Evolutionary conservation across 2,888 invertebrate genomes (phyloP).

Genomic region (Tuberolachnus salignus): DNA sequence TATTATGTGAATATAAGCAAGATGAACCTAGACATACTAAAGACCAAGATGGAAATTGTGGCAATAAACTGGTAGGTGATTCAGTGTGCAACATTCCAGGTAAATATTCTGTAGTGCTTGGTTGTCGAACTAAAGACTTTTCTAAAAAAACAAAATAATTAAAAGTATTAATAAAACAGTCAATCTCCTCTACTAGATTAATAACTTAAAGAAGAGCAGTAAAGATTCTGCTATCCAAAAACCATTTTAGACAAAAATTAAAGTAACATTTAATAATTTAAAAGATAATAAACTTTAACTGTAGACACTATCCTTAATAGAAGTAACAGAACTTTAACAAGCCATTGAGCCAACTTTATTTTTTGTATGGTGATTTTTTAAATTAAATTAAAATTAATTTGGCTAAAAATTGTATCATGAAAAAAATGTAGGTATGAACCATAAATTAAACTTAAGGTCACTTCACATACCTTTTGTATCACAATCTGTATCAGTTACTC

Average conservation of each 20-base stretch:
- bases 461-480: slow-evolving; percentile 62
- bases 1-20: slow-evolving; percentile 85
- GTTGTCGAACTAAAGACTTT: slow-evolving; percentile 70
- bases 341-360: too few relatives aligned
- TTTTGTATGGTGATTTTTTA: too few relatives aligned
- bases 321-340: too few relatives aligned
- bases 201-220: background rate
- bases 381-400: too few relatives aligned
- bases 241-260: background rate
- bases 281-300: too few relatives aligned
- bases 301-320: too few relatives aligned
- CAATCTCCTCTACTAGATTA: background rate
- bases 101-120: slow-evolving; percentile 87
- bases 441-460: too few relatives aligned
- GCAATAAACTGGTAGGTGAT: slow-evolving; percentile 70
- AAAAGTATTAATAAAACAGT: background rate
- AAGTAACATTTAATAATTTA: slow-evolving; percentile 1
- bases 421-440: too few relatives aligned
- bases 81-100: slow-evolving; percentile 87
- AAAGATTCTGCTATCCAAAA: too few relatives aligned
- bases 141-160: slow-evolving; percentile 63
- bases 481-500: slow-evolving; percentile 63
- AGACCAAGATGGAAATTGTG: slow-evolving; percentile 64
- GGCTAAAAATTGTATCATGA: too few relatives aligned
- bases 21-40: slow-evolving; percentile 88